phyloP scores from a whole-genome alignment of 2,113 vertebrate species.

The Antigone vipio region DNA sequence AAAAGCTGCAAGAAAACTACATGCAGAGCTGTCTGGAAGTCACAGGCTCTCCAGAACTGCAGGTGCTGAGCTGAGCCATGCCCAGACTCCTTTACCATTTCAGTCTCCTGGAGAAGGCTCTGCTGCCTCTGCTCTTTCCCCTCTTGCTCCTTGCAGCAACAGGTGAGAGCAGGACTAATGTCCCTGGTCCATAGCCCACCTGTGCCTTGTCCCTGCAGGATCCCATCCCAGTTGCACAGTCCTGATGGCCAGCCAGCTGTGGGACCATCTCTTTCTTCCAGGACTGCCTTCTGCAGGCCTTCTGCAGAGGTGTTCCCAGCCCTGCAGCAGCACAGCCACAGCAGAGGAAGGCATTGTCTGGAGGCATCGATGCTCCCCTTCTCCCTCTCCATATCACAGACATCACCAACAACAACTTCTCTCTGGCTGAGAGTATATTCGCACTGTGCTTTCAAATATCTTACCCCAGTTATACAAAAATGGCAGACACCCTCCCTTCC shows the following conservation, averaged over 20 bases:
- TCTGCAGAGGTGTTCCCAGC: background rate
- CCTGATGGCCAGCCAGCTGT: background rate
- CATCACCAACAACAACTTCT: background rate
- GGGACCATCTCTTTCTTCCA: background rate
- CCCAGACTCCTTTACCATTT: background rate
- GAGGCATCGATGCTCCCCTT: background rate
- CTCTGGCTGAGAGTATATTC: background rate
- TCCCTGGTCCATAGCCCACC: background rate
- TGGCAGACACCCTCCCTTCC: background rate
- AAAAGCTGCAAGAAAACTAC: background rate
- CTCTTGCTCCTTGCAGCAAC: background rate
- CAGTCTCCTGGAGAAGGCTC: background rate
- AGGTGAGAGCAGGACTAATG: background rate
- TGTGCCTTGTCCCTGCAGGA: background rate
- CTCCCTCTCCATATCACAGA: background rate
- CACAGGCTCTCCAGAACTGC: background rate
- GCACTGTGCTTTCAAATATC: background rate
- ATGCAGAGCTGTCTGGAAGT: background rate
- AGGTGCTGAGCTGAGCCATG: background rate
- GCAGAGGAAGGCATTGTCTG: background rate
- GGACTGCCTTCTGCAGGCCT: background rate
- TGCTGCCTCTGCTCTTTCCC: background rate
- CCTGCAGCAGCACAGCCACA: background rate
- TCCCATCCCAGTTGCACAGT: background rate
- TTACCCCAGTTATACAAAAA: background rate